Conservation (phyloP, 2,888 invertebrate genomes). For the Euzophera pinguis region DNA sequence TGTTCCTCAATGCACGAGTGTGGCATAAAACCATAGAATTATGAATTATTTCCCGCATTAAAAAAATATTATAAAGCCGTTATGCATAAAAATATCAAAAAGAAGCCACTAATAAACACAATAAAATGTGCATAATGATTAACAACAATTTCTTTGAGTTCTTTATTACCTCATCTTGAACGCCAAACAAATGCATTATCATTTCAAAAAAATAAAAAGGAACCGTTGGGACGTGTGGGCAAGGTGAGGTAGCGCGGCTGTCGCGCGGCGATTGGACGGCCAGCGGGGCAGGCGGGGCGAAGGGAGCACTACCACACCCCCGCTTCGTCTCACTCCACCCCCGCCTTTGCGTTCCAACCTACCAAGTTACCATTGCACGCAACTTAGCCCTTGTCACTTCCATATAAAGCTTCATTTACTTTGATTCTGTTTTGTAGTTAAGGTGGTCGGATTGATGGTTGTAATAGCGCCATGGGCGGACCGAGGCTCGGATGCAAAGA, state of each 20-base stretch:
- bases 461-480: constrained; percentile 76
- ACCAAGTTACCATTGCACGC: constrained; percentile 51
- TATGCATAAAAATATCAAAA: no score
- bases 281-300: constrained; percentile 64
- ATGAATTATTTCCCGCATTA: no score
- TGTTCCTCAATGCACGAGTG: no score
- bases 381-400: constrained; percentile 39
- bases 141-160: constrained; percentile 16
- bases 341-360: constrained; percentile 49
- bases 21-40: no score
- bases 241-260: constrained; percentile 69
- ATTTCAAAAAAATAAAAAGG: constrained; percentile 49
- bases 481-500: constrained; percentile 62
- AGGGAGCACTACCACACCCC: constrained; percentile 60
- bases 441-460: constrained; percentile 58
- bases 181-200: constrained; percentile 44
- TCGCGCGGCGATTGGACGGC: constrained; percentile 59
- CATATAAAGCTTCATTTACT: constrained; percentile 42
- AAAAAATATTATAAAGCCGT: no score
- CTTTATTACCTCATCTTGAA: constrained; percentile 18
- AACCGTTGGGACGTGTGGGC: constrained; percentile 67
- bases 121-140: background rate
- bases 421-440: constrained; percentile 31
- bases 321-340: constrained; percentile 62
- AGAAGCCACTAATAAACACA: background rate